Percentiles rank a stretch among this genome's conserved stretches.
These are phyloP conservation scores for Samia ricini DNA, from an alignment of 1,140 invertebrate species.

Conservation along the genomic window DNA sequence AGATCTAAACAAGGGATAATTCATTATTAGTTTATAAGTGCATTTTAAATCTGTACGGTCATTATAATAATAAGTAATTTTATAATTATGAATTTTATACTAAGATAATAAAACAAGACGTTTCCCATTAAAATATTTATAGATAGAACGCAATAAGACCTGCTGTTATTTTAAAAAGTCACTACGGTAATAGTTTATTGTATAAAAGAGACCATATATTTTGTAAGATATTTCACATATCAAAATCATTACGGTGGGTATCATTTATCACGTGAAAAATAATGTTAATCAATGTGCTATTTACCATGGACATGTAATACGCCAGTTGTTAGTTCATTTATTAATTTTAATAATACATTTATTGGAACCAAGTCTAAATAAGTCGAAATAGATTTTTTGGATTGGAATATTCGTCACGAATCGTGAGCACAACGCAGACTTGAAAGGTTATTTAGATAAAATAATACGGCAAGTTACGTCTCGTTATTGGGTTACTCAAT, in stretches of 20 bases:
- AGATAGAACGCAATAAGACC: not conserved
- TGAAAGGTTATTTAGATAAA: too few relatives aligned
- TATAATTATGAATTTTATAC: constrained; percentile 1
- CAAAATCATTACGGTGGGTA: not conserved
- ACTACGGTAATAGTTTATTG: not conserved
- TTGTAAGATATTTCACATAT: not conserved
- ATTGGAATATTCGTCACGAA: too few relatives aligned
- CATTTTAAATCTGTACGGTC: constrained; percentile 20
- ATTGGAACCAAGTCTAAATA: not conserved
- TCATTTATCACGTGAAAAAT: too few relatives aligned
- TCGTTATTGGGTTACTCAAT: too few relatives aligned
- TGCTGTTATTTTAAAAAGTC: not conserved
- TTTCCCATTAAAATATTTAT: constrained; percentile 1
- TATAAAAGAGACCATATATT: not conserved
- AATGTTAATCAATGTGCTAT: too few relatives aligned
- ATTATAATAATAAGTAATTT: not conserved
- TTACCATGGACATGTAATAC: too few relatives aligned
- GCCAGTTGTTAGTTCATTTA: too few relatives aligned
- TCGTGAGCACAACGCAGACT: too few relatives aligned
- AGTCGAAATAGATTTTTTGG: not conserved
- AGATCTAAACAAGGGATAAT: constrained; percentile 45
- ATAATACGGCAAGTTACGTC: too few relatives aligned
- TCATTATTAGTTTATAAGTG: constrained; percentile 33
- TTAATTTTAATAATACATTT: not conserved
- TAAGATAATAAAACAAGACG: not conserved